Base-by-base conservation (phyloP, 2,113 vertebrate species). In the Chrysochloris asiatica region DNA sequence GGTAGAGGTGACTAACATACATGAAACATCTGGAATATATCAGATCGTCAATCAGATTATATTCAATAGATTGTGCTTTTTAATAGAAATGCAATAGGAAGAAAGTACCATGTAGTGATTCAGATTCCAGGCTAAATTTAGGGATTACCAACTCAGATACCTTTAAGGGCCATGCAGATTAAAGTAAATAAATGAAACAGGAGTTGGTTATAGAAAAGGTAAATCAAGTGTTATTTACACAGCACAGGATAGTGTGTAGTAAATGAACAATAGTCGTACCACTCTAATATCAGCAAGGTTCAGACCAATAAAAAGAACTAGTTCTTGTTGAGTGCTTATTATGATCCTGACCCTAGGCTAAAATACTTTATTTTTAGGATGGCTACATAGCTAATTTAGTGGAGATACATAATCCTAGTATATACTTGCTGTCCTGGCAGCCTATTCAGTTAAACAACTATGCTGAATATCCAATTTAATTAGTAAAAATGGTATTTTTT, bases 111-210 rank as follows among this genome's bases (percentile, higher is more conserved):
- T 26, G 17, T 43, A 71, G n/a, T 77, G 63, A 85, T 83, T 86
- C 28, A 84, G 33, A 45, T 45, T 75, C 33, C 14, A 80, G 83
- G 22, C 11, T 38, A 84, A 24, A 80, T 80, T 54, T 16, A 50
- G 52, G 30, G 52, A 91, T 73, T 81, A n/a, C 16, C 41, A 89
- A 30, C 33, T 86, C 21, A 48, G 30, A 67, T 43, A 11, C 56
- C 26, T 83, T 75, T 86, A 54, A 89, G 26, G n/a, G n/a, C 11
- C 43, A 43, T 38, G 19, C 6, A 22, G 28, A 8, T 48, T n/a
- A 86, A 91, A 75, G 43, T 83, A 93, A 86, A 81, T n/a, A 59
- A 69, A 86, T 41, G 19, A 19, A 65, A 43, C 43, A 45, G 43
- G 36, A 59, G 3, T 8, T 13, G 4, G 8, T 33, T 80, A 77